Evolutionary conservation across 1,140 invertebrate species (phyloP).

Genomic region (Bombus vancouverensis): DNA sequence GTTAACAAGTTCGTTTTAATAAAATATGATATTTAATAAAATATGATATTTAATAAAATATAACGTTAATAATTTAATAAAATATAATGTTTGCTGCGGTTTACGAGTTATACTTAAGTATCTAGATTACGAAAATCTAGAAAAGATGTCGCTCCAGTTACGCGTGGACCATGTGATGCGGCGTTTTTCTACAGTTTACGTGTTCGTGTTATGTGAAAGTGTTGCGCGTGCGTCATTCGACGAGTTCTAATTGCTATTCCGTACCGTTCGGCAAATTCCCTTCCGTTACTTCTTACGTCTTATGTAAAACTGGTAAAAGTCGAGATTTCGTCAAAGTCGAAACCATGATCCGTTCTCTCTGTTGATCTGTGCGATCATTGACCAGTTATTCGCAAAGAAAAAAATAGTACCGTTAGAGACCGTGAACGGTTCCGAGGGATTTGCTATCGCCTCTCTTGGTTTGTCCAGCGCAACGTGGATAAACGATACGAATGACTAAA

Average conservation of each 20-base stretch:
- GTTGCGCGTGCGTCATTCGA: slow-evolving; percentile 1
- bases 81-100: neutral
- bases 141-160: neutral
- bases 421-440: slow-evolving; percentile 4
- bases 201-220: slow-evolving; percentile 30
- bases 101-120: neutral
- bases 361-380: neutral
- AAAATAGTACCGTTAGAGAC: slow-evolving; percentile 26
- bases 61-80: neutral
- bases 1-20: neutral
- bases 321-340: neutral
- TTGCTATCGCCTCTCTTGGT: neutral
- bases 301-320: slow-evolving; percentile 46
- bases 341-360: neutral
- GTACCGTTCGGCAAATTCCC: slow-evolving; percentile 1
- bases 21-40: neutral
- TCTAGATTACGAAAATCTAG: neutral
- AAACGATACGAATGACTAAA: neutral
- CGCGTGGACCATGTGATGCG: neutral
- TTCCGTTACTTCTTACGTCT: slow-evolving; percentile 15
- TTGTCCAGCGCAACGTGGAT: neutral
- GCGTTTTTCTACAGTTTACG: slow-evolving; percentile 16
- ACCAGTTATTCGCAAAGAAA: neutral
- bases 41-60: neutral
- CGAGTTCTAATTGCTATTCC: slow-evolving; percentile 12